phyloP scores from a whole-genome alignment of 1,140 invertebrate genomes.

The Pogonomyrmex californicus region DNA sequence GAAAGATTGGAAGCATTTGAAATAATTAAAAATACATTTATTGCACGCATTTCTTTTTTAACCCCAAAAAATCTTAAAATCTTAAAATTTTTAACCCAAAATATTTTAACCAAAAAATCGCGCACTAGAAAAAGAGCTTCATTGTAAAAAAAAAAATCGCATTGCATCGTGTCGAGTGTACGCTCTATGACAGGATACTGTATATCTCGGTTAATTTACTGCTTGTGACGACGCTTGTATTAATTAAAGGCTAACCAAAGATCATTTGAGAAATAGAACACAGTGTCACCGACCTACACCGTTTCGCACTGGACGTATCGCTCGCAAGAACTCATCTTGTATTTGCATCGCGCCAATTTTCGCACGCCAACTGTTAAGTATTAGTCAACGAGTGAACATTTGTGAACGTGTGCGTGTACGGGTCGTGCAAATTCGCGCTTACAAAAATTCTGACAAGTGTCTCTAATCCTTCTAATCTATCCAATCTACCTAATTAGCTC shows the following conservation, averaged over 20 bases:
- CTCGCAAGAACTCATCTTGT: constrained; percentile 62
- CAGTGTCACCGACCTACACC: constrained; percentile 1
- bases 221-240: neutral
- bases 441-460: constrained; percentile 52
- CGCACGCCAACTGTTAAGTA: constrained; percentile 66
- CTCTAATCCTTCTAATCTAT: constrained; percentile 44
- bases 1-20: neutral
- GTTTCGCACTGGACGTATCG: constrained; percentile 2
- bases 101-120: no score
- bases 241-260: constrained; percentile 19
- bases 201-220: constrained; percentile 16
- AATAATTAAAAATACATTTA: neutral
- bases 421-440: constrained; percentile 9
- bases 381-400: constrained; percentile 52
- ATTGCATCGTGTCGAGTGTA: neutral
- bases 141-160: neutral
- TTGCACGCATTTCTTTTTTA: neutral
- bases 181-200: neutral
- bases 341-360: constrained; percentile 75
- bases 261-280: constrained; percentile 22
- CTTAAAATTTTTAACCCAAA: no score
- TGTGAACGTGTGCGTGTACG: constrained; percentile 18
- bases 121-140: neutral
- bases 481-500: neutral
- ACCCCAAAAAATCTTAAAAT: no score